Evolutionary conservation across 2,113 vertebrate genomes (phyloP), one percentile per base, ranked within the genome.

Genomic region (Saccopteryx leptura): DNA sequence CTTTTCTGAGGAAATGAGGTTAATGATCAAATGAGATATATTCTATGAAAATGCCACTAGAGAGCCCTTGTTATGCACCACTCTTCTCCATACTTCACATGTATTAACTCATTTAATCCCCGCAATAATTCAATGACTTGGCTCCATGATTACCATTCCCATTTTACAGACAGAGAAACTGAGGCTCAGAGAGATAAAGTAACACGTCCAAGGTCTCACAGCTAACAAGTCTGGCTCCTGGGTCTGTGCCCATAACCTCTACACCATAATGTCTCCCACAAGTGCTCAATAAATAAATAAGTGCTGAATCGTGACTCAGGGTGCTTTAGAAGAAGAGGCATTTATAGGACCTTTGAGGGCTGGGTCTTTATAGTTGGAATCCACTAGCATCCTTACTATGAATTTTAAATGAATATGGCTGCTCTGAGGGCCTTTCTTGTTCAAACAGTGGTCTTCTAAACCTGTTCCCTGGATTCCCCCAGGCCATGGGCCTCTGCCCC

Each of bases 101-200:
- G n/a, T n/a, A 17, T 46, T 18, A 71, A 79, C 63, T 94, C 89
- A 76, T 39, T 81, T 31, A 76, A 26, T 84, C 86, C 50, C 89
- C 60, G 69, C 48, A 17, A 52, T 54, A 54, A 54, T 60, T 76
- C 60, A 75, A 5, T 2, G 18, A 21, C 26, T 63, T 80, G n/a
- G 31, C 26, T 63, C 33, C 60, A 5, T 58, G 26, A 56, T 74
- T 19, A 79, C 17, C 26, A 26, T 15, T 23, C n/a, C 39, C 79
- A 78, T 46, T 91, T 76, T 95, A 58, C 7, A 88, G 61, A 91
- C 15, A 31, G 24, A 14, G 13, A 84, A 90, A 89, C 14, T 18
- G 48, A 95, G 50, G 19, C 54, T 90, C 63, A 65, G 94, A 80
- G 74, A 84, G 9, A 39, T 65, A 21, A 87, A 82, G 56, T n/a